Evolutionary conservation across 2,113 vertebrate genomes (phyloP).

Genomic region (Terrapene triunguis): DNA sequence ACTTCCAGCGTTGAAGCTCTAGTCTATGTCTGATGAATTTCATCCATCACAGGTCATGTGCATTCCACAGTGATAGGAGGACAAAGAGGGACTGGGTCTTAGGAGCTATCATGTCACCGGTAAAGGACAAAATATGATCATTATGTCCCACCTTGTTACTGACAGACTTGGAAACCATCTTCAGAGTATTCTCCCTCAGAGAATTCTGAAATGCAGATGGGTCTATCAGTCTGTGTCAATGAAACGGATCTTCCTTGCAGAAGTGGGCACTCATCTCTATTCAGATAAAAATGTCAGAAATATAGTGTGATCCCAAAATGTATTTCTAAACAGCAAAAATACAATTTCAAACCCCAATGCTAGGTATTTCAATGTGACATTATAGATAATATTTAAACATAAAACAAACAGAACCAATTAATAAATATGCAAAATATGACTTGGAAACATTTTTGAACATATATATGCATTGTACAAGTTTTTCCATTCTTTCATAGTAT

Average conservation of each 20-base stretch:
- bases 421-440: background rate
- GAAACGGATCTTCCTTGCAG: background rate
- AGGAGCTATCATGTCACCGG: background rate
- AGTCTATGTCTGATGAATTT: background rate
- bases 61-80: background rate
- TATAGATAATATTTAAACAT: background rate
- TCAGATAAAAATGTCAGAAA: background rate
- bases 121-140: background rate
- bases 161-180: background rate
- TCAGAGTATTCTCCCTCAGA: background rate
- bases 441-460: background rate
- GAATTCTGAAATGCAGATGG: background rate
- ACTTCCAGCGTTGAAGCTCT: accelerated
- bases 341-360: background rate
- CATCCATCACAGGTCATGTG: accelerated
- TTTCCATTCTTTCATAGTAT: background rate
- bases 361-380: background rate
- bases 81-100: background rate
- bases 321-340: background rate
- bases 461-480: background rate
- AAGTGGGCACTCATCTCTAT: background rate
- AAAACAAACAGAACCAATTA: background rate
- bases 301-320: background rate
- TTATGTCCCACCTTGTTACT: background rate
- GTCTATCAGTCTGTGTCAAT: background rate